These are phyloP conservation scores for Aegithalos caudatus DNA, from an alignment of 2,113 vertebrate species.

Conservation along the genomic window DNA sequence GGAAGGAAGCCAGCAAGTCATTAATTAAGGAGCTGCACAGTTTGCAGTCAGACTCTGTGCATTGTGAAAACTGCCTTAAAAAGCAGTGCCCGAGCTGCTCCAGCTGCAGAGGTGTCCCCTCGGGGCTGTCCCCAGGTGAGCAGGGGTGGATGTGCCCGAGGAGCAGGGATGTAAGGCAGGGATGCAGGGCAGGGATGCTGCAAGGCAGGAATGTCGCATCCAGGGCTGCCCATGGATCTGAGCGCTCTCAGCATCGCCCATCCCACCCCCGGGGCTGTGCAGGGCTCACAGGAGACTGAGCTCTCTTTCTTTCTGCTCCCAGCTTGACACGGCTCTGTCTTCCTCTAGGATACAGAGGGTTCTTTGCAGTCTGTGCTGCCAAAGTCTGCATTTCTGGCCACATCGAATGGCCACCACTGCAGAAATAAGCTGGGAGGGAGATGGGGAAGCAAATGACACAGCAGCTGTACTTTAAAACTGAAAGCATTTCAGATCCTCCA, in stretches of 20 bases:
- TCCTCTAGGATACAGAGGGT: not conserved
- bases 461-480: not conserved
- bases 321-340: not conserved
- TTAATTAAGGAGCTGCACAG: slow-evolving; percentile 31
- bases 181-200: not conserved
- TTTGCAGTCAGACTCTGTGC: not conserved
- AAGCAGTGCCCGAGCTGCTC: not conserved
- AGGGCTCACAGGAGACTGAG: not conserved
- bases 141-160: accelerated
- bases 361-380: not conserved
- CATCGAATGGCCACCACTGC: not conserved
- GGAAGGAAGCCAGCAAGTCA: slow-evolving; percentile 15
- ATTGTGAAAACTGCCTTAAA: not conserved
- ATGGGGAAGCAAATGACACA: not conserved
- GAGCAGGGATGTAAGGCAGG: too few relatives aligned
- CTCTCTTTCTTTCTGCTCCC: not conserved
- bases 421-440: not conserved
- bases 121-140: not conserved
- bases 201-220: accelerated
- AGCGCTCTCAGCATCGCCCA: not conserved
- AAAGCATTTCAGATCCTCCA: not conserved
- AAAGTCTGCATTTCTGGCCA: not conserved
- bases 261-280: not conserved
- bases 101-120: not conserved
- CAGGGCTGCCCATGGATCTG: accelerated